Percentiles rank a stretch among this genome's conserved stretches.
Conservation (phyloP, 2,113 vertebrate species). For the Nyctereutes procyonoides region DNA sequence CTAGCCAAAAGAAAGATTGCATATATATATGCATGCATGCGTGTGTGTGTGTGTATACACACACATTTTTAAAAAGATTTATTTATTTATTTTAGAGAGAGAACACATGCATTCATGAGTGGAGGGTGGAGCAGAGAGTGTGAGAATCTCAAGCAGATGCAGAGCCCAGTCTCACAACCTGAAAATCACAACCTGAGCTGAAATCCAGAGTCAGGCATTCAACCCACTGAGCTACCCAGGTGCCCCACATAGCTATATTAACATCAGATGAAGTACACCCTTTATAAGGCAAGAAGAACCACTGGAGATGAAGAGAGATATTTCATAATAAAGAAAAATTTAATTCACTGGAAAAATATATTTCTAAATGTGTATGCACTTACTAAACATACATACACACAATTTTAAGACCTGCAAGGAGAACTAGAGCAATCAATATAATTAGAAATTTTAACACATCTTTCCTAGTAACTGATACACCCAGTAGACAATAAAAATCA, state of each 20-base stretch:
- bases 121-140: background rate
- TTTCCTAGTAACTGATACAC: background rate
- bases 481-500: background rate
- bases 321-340: constrained; percentile 3
- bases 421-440: background rate
- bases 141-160: no score
- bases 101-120: background rate
- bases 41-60: no score
- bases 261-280: background rate
- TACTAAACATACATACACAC: background rate
- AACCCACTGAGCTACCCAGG: background rate
- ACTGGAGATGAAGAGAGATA: background rate
- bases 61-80: background rate
- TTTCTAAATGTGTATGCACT: background rate
- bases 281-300: background rate
- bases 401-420: background rate
- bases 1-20: background rate
- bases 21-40: background rate
- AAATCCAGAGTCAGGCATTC: background rate
- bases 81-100: background rate
- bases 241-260: background rate
- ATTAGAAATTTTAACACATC: background rate
- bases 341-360: background rate
- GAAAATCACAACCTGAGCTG: background rate
- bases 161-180: background rate